Evolutionary conservation across 53 echinoderm and acorn worm species (phyloP).

Genomic region (Apostichopus leukothele): DNA sequence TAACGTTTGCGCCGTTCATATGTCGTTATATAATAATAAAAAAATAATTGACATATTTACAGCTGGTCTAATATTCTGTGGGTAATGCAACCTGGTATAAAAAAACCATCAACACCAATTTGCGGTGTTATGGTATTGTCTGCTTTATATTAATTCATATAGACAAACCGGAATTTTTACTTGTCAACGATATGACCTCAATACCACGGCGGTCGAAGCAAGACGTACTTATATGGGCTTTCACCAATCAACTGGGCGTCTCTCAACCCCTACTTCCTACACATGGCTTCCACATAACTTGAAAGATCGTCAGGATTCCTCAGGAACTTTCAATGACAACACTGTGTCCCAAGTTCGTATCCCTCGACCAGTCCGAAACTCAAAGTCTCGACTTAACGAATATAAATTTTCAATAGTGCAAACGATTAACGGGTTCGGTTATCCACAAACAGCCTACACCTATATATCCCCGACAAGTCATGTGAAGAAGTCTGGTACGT

Average conservation of each 20-base stretch:
- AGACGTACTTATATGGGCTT: background rate
- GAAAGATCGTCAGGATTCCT: background rate
- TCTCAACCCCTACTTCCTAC: background rate
- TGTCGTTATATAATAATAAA: too few relatives aligned
- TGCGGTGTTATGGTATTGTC: too few relatives aligned
- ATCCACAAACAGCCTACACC: background rate
- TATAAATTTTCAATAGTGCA: background rate
- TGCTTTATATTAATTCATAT: too few relatives aligned
- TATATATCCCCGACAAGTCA: conserved; percentile 3
- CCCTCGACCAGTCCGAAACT: background rate
- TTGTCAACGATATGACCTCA: background rate
- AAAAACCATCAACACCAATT: too few relatives aligned
- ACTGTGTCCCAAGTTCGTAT: background rate
- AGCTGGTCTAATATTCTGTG: too few relatives aligned
- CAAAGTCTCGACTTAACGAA: conserved; percentile 6
- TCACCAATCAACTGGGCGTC: background rate
- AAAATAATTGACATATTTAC: too few relatives aligned
- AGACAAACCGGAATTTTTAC: background rate
- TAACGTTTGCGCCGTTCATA: too few relatives aligned
- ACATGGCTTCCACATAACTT: conserved; percentile 6
- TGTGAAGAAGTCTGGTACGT: background rate
- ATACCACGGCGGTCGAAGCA: background rate
- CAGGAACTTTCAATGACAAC: background rate
- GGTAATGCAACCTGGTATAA: too few relatives aligned
- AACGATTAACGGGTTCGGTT: background rate